A percentile compares a stretch with the other conserved stretches of the same genome.
phyloP scores from a whole-genome alignment of 1,140 invertebrate genomes.

The Drosophila lacteicornis region DNA sequence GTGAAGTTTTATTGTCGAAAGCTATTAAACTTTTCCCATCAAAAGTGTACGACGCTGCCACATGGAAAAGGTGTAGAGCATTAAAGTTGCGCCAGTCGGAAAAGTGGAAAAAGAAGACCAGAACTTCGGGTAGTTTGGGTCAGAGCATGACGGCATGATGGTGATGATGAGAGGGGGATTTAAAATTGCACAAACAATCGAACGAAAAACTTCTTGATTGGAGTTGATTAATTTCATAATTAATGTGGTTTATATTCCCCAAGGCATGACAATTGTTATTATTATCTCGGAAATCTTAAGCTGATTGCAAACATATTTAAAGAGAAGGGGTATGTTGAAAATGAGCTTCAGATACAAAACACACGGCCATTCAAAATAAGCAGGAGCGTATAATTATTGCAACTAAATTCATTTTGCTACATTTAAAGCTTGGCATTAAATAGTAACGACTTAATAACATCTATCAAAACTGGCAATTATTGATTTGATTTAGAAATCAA shows the following conservation, averaged over 20 bases:
- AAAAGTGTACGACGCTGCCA: slow-evolving; percentile 73
- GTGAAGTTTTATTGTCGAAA: slow-evolving; percentile 84
- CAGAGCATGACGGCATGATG: slow-evolving; percentile 6
- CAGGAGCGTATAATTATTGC: not conserved
- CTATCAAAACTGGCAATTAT: too few relatives aligned
- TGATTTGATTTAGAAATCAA: not conserved
- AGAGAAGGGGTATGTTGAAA: not conserved
- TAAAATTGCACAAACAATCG: slow-evolving; percentile 12
- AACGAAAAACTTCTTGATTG: slow-evolving; percentile 9
- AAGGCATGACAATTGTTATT: slow-evolving; percentile 2
- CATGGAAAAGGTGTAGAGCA: slow-evolving; percentile 74
- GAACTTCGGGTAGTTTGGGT: slow-evolving; percentile 6
- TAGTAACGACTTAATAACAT: too few relatives aligned
- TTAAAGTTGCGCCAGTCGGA: slow-evolving; percentile 59
- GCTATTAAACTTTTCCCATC: slow-evolving; percentile 83
- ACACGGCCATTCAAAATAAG: not conserved
- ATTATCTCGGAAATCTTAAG: not conserved
- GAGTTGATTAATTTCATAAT: slow-evolving; percentile 4
- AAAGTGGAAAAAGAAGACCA: slow-evolving; percentile 9
- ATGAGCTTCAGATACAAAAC: not conserved
- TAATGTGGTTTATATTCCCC: not conserved
- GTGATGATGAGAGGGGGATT: slow-evolving; percentile 28
- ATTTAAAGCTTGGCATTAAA: not conserved
- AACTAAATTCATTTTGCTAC: too few relatives aligned
- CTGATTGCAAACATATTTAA: not conserved